Evolutionary conservation across 2,888 invertebrate species (phyloP), one percentile per base, ranked within the genome.

Genomic region (Cantharis nigra): DNA sequence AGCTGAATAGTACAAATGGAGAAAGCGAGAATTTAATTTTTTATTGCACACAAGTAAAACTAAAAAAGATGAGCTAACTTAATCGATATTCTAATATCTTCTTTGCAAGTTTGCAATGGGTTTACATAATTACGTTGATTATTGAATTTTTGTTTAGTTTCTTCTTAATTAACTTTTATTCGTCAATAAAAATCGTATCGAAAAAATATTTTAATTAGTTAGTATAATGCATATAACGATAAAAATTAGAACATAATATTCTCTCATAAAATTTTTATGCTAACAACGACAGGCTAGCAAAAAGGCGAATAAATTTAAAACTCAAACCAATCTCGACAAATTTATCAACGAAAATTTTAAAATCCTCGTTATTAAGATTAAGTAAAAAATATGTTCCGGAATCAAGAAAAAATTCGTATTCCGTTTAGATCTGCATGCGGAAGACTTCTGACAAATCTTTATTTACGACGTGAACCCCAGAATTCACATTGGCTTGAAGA

Each of bases 361-460:
- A 83, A 84, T 83, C 83, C 83, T 79, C 75, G 82, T 83, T 83
- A 83, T 84, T 83, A 83, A 81, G 82, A 84, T 84, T 83, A 83
- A 83, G 84, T 83, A 82, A 83, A 83, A 83, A 84, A 84, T 84
- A 84, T 84, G 84, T 83, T 82, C 79, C 77, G 78, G 81, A 82
- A 81, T 82, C 81, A 80, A 76, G 79, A 77, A 82, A 78, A 81
- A 82, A 81, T 83, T 80, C 78, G 81, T 80, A 81, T 82, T 81
- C 82, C 72, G 78, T 69, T 77, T 79, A 78, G 75, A 80, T 79
- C 78, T 81, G 80, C 81, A 81, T 81, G 80, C 79, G 81, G 79
- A 79, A 71, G 76, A 70, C 77, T 76, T 76, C 76, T 78, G 81
- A 81, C 81, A 81, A 81, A 81, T 81, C 81, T 80, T 81, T 81